Evolutionary conservation across 2,888 invertebrate genomes (phyloP), one percentile per base, ranked within the genome.

Genomic region (Pyrrhia umbra): DNA sequence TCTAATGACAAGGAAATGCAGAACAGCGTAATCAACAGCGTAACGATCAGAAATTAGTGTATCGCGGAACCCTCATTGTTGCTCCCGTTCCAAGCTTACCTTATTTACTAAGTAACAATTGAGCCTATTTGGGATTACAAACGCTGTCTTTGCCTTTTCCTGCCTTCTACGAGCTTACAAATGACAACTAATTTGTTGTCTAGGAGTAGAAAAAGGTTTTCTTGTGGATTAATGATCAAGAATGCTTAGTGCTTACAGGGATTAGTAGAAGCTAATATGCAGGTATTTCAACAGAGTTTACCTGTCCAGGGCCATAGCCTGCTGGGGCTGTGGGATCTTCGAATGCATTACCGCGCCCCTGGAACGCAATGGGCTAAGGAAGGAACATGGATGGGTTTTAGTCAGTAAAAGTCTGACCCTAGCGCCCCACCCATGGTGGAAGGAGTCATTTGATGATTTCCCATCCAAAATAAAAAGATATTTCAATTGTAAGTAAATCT

Each of bases 21-120:
- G 18, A 40, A 45, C 37, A 16, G 8, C 23, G 16, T 55, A 55
- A 67, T 68, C 55, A 68, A 68, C 51, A 55, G 27, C 2, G 20
- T 55, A 47, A 43, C 23, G 27, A 55, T 37, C 15, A 42, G 37
- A 16, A 57, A 72, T 72, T 58, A 51, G 67, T 58, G 66, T 58
- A 47, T 45, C 9, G 30, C 15, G 15, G 45, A 45, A 57, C 59
- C 55, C 56, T 42, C 23, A n/a, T 42, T 54, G 34, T 39, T 10
- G 8, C 55, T 42, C n/a, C 27, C 21, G 8, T 25, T 47, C 54
- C 27, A 50, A 13, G 27, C 45, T 46, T 47, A 10, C 39, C 25
- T 59, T 10, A 27, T 40, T 50, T 37, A 50, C 30, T 20, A 39
- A 23, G 15, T 45, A 54, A 68, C 56, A 59, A 54, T 66, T 30